These are phyloP conservation scores for Drosophila nebulosa DNA, from an alignment of 1,140 invertebrate species.

Conservation along the genomic window DNA sequence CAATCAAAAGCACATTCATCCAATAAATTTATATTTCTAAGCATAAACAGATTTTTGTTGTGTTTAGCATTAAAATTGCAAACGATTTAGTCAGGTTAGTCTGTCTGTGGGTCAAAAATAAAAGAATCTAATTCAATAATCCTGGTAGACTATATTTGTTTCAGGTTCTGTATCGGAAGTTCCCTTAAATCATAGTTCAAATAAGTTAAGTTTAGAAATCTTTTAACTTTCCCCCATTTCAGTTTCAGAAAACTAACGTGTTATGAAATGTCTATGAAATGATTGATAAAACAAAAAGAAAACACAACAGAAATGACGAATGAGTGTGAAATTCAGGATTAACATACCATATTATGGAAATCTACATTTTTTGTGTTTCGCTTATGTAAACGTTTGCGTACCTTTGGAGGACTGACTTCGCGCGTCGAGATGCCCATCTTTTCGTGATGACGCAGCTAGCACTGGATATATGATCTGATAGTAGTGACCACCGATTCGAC, in stretches of 20 bases:
- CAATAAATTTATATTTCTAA: neutral
- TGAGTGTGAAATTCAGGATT: slow-evolving; percentile 38
- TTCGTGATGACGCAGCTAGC: slow-evolving; percentile 94
- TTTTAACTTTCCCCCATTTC: too few species aligned
- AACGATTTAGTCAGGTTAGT: too few species aligned
- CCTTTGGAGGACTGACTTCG: slow-evolving; percentile 91
- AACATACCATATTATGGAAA: slow-evolving; percentile 75
- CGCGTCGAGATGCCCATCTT: slow-evolving; percentile 96
- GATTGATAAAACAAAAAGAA: slow-evolving; percentile 6
- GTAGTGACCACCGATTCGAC: slow-evolving; percentile 92
- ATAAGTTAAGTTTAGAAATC: too few species aligned
- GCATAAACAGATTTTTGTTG: too few species aligned
- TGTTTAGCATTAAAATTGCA: too few species aligned
- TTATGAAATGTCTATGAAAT: neutral
- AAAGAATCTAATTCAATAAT: too few species aligned
- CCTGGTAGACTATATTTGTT: too few species aligned
- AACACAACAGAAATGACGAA: slow-evolving; percentile 20
- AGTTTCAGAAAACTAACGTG: too few species aligned
- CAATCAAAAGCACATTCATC: neutral
- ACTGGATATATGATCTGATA: slow-evolving; percentile 97
- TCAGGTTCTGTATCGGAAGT: too few species aligned
- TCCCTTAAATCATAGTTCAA: too few species aligned
- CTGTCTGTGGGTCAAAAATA: too few species aligned
- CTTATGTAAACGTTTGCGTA: slow-evolving; percentile 82
- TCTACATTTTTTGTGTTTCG: slow-evolving; percentile 58